phyloP scores from a whole-genome alignment of 2,797 vertebrate genomes.

The Hylomyscus alleni region DNA sequence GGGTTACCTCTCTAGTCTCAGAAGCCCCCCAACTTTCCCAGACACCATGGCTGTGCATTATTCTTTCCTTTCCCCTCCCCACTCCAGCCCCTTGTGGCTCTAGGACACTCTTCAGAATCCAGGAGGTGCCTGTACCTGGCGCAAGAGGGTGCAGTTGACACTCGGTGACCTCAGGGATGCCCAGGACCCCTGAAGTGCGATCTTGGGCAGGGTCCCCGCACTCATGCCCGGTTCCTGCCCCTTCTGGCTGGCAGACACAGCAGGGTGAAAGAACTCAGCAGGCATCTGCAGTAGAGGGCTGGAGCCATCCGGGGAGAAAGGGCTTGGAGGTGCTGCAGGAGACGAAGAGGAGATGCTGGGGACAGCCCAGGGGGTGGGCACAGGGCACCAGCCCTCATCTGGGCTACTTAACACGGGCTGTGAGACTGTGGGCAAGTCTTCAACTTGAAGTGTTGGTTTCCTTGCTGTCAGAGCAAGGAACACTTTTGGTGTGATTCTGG shows the following conservation, averaged over 20 bases:
- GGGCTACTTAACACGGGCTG: not conserved
- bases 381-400: not conserved
- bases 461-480: not conserved
- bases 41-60: accelerated
- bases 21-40: not conserved
- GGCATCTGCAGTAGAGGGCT: conserved; percentile 92
- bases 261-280: conserved; percentile 96
- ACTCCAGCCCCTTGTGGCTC: not conserved
- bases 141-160: conserved; percentile 93
- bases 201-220: conserved; percentile 90
- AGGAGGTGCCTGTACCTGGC: conserved; percentile 88
- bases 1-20: not conserved
- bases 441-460: not conserved
- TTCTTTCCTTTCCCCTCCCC: too few relatives aligned
- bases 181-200: conserved; percentile 96
- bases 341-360: not conserved
- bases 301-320: conserved; percentile 87
- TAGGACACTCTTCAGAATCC: not conserved
- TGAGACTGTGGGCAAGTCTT: not conserved
- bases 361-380: not conserved
- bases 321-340: conserved; percentile 79
- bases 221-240: conserved; percentile 88
- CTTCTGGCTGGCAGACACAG: conserved; percentile 90
- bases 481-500: not conserved
- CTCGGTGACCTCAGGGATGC: conserved; percentile 94